A percentile compares a stretch with the other conserved stretches of the same genome.
phyloP scores from a whole-genome alignment of 2,797 vertebrate genomes.

The Coccyzus lansbergi region DNA sequence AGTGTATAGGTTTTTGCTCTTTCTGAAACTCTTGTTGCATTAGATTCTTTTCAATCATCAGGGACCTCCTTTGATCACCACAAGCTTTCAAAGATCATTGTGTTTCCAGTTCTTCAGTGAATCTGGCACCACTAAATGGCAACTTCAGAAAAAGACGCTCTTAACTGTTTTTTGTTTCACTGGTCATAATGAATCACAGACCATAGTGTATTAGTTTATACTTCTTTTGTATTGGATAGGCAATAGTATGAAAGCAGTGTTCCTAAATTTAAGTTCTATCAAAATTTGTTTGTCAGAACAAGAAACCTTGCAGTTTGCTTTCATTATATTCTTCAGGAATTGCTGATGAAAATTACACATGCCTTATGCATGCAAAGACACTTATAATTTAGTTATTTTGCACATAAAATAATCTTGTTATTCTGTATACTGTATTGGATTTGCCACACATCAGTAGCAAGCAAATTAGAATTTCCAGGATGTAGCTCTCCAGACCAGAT shows the following conservation, averaged over 20 bases:
- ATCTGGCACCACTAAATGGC: background rate
- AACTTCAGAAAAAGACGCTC: background rate
- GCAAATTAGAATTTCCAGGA: conserved; percentile 11
- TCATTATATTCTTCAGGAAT: background rate
- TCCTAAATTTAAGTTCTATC: background rate
- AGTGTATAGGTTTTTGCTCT: background rate
- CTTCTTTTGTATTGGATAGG: background rate
- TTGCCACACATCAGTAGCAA: background rate
- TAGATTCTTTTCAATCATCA: background rate
- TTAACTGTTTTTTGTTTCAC: background rate
- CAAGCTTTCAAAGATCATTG: background rate
- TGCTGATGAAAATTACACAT: background rate
- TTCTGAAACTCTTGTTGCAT: background rate
- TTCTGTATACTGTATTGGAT: background rate
- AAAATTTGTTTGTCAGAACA: background rate
- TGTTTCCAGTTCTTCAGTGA: background rate
- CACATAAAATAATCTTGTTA: background rate
- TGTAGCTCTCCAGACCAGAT: background rate
- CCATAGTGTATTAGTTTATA: background rate
- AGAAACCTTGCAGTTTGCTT: background rate
- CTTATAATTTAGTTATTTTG: conserved; percentile 1
- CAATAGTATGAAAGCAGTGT: background rate
- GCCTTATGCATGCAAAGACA: background rate
- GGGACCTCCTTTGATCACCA: background rate
- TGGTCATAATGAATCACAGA: background rate